Conservation (phyloP, 2,888 invertebrate species). For the Lymantria dispar region DNA sequence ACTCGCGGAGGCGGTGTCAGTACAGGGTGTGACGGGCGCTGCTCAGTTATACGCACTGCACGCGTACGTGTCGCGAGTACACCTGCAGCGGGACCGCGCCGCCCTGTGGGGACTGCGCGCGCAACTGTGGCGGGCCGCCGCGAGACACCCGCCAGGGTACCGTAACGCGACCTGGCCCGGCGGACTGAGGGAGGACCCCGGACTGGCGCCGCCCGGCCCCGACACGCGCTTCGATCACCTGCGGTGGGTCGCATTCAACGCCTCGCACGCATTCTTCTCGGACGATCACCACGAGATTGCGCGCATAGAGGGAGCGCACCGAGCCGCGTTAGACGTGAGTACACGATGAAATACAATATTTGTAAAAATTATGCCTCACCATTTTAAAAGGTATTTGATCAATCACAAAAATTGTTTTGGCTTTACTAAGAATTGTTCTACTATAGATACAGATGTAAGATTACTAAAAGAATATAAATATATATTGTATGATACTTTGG, state of each 20-base stretch:
- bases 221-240: constrained; percentile 88
- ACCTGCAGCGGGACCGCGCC: constrained; percentile 56
- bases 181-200: constrained; percentile 77
- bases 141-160: constrained; percentile 50
- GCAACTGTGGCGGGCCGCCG: constrained; percentile 36
- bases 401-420: too few species aligned
- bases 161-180: constrained; percentile 91
- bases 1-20: constrained; percentile 81
- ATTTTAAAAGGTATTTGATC: too few species aligned
- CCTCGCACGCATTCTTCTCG: constrained; percentile 90
- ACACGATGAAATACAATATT: not conserved
- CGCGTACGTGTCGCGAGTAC: constrained; percentile 83
- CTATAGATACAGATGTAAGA: too few species aligned
- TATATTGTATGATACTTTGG: too few species aligned
- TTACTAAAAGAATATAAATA: too few species aligned
- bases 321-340: constrained; percentile 85
- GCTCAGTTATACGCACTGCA: constrained; percentile 87
- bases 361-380: too few species aligned
- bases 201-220: constrained; percentile 66
- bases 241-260: constrained; percentile 93
- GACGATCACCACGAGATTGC: constrained; percentile 89
- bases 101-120: constrained; percentile 32
- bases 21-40: constrained; percentile 85
- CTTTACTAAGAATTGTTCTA: too few species aligned
- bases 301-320: constrained; percentile 84